A percentile compares a stretch with the other conserved stretches of the same genome.
Evolutionary conservation across 2,888 invertebrate genomes (phyloP).

Genomic region (Ernsta delagoae): DNA sequence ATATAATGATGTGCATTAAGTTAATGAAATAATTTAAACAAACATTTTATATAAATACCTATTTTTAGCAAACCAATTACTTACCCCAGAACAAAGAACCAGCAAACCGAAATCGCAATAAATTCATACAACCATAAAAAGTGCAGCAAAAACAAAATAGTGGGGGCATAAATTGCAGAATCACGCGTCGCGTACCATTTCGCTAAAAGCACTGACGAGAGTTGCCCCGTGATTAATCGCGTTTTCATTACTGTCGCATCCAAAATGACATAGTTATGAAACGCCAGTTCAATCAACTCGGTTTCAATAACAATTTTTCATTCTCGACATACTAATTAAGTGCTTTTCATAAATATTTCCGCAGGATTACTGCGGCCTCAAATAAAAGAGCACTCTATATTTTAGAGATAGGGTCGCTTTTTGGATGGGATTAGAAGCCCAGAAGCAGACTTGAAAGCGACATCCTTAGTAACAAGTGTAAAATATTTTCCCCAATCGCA

Average conservation of each 20-base stretch:
- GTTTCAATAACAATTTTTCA: conserved; percentile 85
- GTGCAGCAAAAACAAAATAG: conserved; percentile 50
- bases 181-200: conserved; percentile 63
- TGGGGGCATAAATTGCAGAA: conserved; percentile 59
- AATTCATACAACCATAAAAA: conserved; percentile 36
- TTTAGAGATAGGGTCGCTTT: conserved; percentile 49
- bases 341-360: conserved; percentile 80
- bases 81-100: conserved; percentile 5
- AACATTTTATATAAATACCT: background rate
- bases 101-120: conserved; percentile 21
- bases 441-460: conserved; percentile 74
- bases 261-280: conserved; percentile 83
- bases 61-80: conserved; percentile 5
- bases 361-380: conserved; percentile 45
- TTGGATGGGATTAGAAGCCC: conserved; percentile 49
- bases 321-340: conserved; percentile 84
- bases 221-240: conserved; percentile 70
- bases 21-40: background rate
- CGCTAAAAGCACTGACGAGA: conserved; percentile 61
- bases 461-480: conserved; percentile 85
- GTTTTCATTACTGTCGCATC: conserved; percentile 78
- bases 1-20: background rate
- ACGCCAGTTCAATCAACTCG: conserved; percentile 80
- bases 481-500: conserved; percentile 84
- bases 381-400: conserved; percentile 56